Evolutionary conservation across 1,140 invertebrate species (phyloP), one percentile per base, ranked within the genome.

Genomic region (Polypedilum vanderplanki): DNA sequence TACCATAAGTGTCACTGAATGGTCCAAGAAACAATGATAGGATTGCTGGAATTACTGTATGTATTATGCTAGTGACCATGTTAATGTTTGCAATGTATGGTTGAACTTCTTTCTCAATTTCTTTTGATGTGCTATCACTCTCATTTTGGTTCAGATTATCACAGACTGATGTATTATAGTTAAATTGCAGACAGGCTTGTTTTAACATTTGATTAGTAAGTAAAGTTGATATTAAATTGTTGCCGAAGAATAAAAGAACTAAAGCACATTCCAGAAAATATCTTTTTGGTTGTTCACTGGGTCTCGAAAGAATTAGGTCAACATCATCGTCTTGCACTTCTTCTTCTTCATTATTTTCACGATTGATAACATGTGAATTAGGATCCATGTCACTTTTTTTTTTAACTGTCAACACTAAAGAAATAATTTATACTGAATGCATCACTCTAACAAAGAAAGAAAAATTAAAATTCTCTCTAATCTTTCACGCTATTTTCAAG

Each of bases 21-120:
- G 75, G 74, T 57, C 77, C 77, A 24, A 77, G 57, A 41, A 77
- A 77, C 41, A 77, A 65, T 41, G 76, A 75, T n/a, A 77, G 40
- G 15, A 76, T 18, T 15, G 76, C 77, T 2, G 77, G 77, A 20
- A 76, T 10, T 20, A 70, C 18, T 70, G 65, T 20, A 20, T 70
- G 65, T 18, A 70, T 18, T 8, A 70, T 4, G 1, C n/a, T 20
- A 0, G 20, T 70, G 5, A 7, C 10, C 65, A 70, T 70, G 9
- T 20, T 18, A 20, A 70, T 70, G 9, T 22, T 18, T 18, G 65
- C 65, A 7, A 70, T 18, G 9, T 20, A 18, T 8, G 65, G 65
- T 18, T 70, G 65, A 70, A 70, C 20, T 70, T 70, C 17, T 18
- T 70, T 18, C 18, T 70, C 65, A 4, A 70, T 22, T n/a, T 70